These are phyloP conservation scores for Ichneumoninae sp. DNA, from an alignment of 2,888 invertebrate species.

Conservation along the genomic window DNA sequence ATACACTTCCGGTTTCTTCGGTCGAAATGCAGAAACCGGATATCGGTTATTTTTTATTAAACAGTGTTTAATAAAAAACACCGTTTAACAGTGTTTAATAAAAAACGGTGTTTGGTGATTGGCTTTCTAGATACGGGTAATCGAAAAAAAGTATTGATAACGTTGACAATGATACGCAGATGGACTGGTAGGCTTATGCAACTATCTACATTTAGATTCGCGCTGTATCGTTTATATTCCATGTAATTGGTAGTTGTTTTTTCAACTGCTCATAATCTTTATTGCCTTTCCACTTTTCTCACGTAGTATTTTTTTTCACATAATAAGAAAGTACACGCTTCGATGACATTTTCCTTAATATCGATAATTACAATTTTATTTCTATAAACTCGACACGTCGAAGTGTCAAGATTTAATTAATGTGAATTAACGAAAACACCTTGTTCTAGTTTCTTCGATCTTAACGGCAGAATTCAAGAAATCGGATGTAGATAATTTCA, in stretches of 20 bases:
- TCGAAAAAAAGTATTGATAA: slow-evolving; percentile 43
- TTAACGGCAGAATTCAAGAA: slow-evolving; percentile 16
- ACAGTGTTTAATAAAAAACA: too few species aligned
- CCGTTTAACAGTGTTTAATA: too few species aligned
- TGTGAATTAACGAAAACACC: background rate
- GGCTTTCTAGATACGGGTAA: slow-evolving; percentile 33
- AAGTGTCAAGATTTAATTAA: background rate
- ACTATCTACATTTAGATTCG: slow-evolving; percentile 39
- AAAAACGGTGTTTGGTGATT: slow-evolving; percentile 12
- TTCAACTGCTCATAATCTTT: slow-evolving; percentile 7
- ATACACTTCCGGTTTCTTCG: too few species aligned
- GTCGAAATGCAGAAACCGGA: too few species aligned
- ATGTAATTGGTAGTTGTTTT: too few species aligned
- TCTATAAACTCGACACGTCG: background rate
- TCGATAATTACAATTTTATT: too few species aligned
- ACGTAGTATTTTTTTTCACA: background rate
- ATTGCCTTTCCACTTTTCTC: slow-evolving; percentile 12
- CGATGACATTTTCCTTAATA: too few species aligned
- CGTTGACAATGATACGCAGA: slow-evolving; percentile 14
- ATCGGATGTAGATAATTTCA: background rate
- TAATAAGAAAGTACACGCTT: too few species aligned
- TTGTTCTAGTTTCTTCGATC: slow-evolving; percentile 2
- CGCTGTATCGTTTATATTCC: slow-evolving; percentile 3
- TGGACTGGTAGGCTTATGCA: background rate
- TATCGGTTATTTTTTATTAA: too few species aligned